Conservation (phyloP, 2,797 vertebrate genomes). For the Rachycentron canadum region DNA sequence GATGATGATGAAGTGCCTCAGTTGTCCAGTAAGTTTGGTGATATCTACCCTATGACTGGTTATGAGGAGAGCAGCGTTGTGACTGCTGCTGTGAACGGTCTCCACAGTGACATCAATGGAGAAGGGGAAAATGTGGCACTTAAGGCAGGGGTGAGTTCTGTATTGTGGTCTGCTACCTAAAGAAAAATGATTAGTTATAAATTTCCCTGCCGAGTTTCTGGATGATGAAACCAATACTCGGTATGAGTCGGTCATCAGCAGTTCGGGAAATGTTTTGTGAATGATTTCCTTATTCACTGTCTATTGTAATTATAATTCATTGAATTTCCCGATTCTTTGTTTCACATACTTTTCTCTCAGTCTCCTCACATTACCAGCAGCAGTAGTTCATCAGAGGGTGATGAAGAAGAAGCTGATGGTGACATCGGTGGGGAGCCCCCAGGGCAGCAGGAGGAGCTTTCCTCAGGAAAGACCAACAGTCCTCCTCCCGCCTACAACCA, state of each 20-base stretch:
- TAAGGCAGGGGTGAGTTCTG: constrained; percentile 88
- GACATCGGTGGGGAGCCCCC: constrained; percentile 87
- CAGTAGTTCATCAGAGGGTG: constrained; percentile 95
- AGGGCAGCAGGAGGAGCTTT: constrained; percentile 83
- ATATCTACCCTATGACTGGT: constrained; percentile 92
- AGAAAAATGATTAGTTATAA: constrained; percentile 40
- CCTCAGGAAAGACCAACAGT: constrained; percentile 86
- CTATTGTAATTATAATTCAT: background rate
- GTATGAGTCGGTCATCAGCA: constrained; percentile 38
- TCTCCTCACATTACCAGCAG: constrained; percentile 83
- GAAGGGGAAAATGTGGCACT: constrained; percentile 88
- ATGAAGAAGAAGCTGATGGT: constrained; percentile 93
- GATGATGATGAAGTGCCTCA: constrained; percentile 95
- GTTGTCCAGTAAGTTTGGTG: constrained; percentile 91
- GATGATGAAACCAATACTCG: constrained; percentile 24
- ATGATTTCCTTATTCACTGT: constrained; percentile 13
- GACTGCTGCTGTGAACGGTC: constrained; percentile 89
- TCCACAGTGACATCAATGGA: constrained; percentile 90
- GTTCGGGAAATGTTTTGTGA: constrained; percentile 33
- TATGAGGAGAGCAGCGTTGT: constrained; percentile 89
- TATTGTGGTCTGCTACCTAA: background rate
- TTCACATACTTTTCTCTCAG: constrained; percentile 33
- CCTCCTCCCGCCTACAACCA: constrained; percentile 92
- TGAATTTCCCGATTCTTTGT: constrained; percentile 3
- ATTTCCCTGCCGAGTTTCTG: constrained; percentile 59